Conservation (phyloP, 2,113 vertebrate species). For the Phodopus roborovskii region DNA sequence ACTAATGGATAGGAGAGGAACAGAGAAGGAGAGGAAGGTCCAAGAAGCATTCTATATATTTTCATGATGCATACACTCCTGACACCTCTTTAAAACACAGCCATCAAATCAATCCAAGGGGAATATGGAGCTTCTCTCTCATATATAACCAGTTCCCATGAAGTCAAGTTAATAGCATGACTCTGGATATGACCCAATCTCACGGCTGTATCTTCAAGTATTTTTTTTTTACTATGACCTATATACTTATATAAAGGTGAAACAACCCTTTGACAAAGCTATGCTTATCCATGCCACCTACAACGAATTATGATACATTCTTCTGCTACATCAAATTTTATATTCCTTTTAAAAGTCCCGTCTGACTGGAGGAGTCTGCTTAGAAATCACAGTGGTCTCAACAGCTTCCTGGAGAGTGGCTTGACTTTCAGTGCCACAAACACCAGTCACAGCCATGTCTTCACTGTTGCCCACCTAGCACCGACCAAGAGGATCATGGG, state of each 20-base stretch:
- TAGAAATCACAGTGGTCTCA: constrained; percentile 6
- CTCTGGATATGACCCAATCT: neutral
- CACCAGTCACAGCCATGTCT: too few relatives aligned
- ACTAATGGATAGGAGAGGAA: neutral
- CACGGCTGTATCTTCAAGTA: neutral
- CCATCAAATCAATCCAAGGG: neutral
- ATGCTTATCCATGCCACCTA: neutral
- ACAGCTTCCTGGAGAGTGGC: neutral
- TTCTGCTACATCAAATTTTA: neutral
- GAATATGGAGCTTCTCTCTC: neutral
- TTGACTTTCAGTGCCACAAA: neutral
- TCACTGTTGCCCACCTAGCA: neutral
- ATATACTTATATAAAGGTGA: neutral
- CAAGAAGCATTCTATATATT: neutral
- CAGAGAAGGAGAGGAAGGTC: neutral
- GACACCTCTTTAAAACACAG: constrained; percentile 17
- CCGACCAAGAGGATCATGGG: neutral
- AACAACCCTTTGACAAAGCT: neutral
- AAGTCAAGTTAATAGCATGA: neutral
- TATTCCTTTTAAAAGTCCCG: neutral
- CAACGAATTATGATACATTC: neutral
- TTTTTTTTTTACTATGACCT: neutral
- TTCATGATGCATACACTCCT: neutral
- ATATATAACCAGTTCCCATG: neutral
- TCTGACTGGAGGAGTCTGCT: neutral